These are phyloP conservation scores for Misgurnus anguillicaudatus DNA, from an alignment of 2,113 vertebrate species.

Conservation along the genomic window DNA sequence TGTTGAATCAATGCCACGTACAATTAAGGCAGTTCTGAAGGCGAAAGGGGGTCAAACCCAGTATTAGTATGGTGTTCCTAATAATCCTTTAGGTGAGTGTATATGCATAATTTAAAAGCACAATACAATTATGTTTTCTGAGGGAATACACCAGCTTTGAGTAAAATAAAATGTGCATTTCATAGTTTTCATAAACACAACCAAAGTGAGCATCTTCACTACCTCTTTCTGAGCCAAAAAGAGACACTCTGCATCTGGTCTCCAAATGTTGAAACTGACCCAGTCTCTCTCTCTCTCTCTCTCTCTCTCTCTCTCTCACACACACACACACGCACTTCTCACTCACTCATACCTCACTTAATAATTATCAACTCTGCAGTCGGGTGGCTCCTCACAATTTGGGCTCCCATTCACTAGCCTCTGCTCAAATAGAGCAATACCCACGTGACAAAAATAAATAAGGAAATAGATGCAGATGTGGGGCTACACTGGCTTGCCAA, in stretches of 20 bases:
- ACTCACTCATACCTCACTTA: conserved; percentile 47
- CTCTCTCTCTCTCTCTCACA: conserved; percentile 62
- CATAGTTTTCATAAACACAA: neutral
- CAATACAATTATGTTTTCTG: too few relatives aligned
- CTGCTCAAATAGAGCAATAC: conserved; percentile 22
- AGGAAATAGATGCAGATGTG: conserved; percentile 66
- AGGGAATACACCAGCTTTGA: too few relatives aligned
- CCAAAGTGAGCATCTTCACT: conserved; percentile 1
- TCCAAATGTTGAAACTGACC: conserved; percentile 75
- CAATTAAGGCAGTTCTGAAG: too few relatives aligned
- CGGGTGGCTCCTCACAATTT: conserved; percentile 67
- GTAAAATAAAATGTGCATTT: too few relatives aligned
- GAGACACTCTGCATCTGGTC: conserved; percentile 74
- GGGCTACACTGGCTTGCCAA: conserved; percentile 52
- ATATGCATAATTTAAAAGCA: too few relatives aligned
- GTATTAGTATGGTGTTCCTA: too few relatives aligned
- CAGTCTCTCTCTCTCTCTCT: conserved; percentile 57
- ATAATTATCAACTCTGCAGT: conserved; percentile 55
- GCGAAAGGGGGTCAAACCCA: too few relatives aligned
- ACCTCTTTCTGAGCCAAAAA: conserved; percentile 59
- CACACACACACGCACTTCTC: conserved; percentile 45
- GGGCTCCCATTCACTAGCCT: conserved; percentile 22
- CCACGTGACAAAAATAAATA: conserved; percentile 80
- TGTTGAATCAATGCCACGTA: too few relatives aligned
- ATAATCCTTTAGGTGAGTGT: too few relatives aligned